Evolutionary conservation across 2,113 vertebrate genomes (phyloP).

Genomic region (Miniopterus natalensis): DNA sequence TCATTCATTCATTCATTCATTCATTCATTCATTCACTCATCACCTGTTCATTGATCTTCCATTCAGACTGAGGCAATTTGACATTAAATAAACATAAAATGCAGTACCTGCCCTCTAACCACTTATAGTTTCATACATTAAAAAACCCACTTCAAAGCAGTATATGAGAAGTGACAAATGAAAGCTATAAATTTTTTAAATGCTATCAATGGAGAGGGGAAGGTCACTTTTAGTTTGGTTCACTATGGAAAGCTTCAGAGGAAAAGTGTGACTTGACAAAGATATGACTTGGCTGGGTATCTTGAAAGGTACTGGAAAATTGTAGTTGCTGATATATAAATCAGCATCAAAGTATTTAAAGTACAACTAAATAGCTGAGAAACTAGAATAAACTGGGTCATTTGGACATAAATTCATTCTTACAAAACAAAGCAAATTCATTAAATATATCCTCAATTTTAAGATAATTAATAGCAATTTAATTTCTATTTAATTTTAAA

Average conservation of each 20-base stretch:
- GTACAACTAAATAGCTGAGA: slow-evolving; percentile 21
- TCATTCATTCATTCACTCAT: not conserved
- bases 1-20: not conserved
- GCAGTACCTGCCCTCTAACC: not conserved
- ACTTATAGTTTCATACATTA: not conserved
- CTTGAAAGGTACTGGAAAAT: slow-evolving; percentile 55
- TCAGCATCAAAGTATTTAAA: slow-evolving; percentile 53
- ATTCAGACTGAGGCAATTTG: not conserved
- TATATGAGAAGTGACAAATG: not conserved
- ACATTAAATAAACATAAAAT: slow-evolving; percentile 40
- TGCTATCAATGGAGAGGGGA: slow-evolving; percentile 17
- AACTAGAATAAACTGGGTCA: slow-evolving; percentile 62
- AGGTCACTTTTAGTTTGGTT: slow-evolving; percentile 27
- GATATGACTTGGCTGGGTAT: not conserved
- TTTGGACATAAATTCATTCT: slow-evolving; percentile 63
- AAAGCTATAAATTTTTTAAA: slow-evolving; percentile 47
- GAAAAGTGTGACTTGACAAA: slow-evolving; percentile 41
- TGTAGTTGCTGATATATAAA: slow-evolving; percentile 48
- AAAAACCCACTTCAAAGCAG: slow-evolving; percentile 15
- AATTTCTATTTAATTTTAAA: slow-evolving; percentile 72
- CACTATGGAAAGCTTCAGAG: slow-evolving; percentile 48
- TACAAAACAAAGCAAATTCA: slow-evolving; percentile 67
- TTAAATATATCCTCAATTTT: slow-evolving; percentile 66
- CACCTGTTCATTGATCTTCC: not conserved
- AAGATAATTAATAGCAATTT: slow-evolving; percentile 70